Base-by-base conservation (phyloP, 2,888 invertebrate species). In the Caradrina clavipalpis region DNA sequence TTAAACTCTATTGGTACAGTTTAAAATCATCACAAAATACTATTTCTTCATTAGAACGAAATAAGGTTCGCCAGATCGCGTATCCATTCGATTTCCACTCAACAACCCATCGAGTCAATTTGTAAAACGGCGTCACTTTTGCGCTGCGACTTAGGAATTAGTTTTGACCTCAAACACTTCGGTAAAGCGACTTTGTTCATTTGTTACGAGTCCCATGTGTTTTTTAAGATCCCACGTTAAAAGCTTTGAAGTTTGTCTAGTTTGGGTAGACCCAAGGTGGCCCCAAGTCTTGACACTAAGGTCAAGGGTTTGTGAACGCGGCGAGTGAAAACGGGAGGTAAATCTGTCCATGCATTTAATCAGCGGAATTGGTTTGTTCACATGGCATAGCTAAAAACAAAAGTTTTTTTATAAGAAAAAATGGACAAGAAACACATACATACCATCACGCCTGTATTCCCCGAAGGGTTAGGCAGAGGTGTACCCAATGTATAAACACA, bases 161-260 rank as follows among this genome's bases (percentile, higher is more conserved):
- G 83, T 85, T 85, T 85, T 66, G 74, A 78, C 84, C 79, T 76
- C 56, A 73, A 67, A 66, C 63, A 76, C 74, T 76, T 81, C 56
- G 61, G 82, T 83, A 73, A 85, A 67, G 69, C 68, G 78, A 80
- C 77, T 80, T 82, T 67, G 68, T 77, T 80, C 76, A 77, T 84
- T 75, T 86, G 74, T 73, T 65, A 66, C 59, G 79, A 81, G 87
- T 86, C 90, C 86, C 89, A 88, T 87, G 87, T 88, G 89, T 88
- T 89, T 85, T 78, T 83, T 75, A 68, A 26, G 67, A 80, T 69
- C 78, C 83, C 78, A 82, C 86, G 88, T 86, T 88, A 88, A 88
- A 89, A 89, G 88, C 89, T 88, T 89, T 87, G 76, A 80, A 86
- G 87, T 88, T 86, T 81, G 55, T 69, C 69, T 79, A 76, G 82